Evolutionary conservation across 2,888 invertebrate species (phyloP).

Genomic region (Corbicula japonica): DNA sequence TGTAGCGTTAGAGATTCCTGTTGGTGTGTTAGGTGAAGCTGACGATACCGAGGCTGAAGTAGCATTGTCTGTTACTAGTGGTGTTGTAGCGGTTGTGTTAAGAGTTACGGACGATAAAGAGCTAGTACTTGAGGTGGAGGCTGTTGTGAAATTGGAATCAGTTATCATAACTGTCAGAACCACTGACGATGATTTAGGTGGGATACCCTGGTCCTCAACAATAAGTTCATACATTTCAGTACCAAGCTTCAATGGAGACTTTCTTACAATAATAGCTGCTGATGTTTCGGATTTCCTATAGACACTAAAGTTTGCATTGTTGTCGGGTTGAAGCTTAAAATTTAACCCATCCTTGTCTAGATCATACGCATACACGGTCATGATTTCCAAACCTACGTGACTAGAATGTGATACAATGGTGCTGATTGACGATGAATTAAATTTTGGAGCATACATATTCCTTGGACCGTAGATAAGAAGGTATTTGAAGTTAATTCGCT

Average conservation of each 20-base stretch:
- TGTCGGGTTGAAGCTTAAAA: background rate
- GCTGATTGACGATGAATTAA: conserved; percentile 20
- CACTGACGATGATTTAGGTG: conserved; percentile 14
- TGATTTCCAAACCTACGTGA: background rate
- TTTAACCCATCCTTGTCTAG: conserved; percentile 24
- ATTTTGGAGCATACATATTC: conserved; percentile 48
- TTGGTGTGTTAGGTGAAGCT: background rate
- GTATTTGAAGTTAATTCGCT: conserved; percentile 20
- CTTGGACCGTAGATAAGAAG: conserved; percentile 45
- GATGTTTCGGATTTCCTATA: conserved; percentile 5
- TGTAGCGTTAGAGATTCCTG: background rate
- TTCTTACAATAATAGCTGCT: background rate
- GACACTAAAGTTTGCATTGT: conserved; percentile 1
- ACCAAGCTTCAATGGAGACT: background rate
- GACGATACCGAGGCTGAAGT: background rate
- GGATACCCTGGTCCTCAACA: conserved; percentile 42
- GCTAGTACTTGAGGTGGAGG: too few species aligned
- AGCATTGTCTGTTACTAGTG: background rate
- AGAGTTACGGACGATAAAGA: too few species aligned
- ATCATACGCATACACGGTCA: conserved; percentile 28
- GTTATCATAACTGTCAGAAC: conserved; percentile 23
- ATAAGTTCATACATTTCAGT: background rate
- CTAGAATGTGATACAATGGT: background rate
- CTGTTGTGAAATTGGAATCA: background rate
- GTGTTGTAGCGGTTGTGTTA: background rate